These are phyloP conservation scores for Tetrapedia diversipes DNA, from an alignment of 2,888 invertebrate species.

Conservation along the genomic window DNA sequence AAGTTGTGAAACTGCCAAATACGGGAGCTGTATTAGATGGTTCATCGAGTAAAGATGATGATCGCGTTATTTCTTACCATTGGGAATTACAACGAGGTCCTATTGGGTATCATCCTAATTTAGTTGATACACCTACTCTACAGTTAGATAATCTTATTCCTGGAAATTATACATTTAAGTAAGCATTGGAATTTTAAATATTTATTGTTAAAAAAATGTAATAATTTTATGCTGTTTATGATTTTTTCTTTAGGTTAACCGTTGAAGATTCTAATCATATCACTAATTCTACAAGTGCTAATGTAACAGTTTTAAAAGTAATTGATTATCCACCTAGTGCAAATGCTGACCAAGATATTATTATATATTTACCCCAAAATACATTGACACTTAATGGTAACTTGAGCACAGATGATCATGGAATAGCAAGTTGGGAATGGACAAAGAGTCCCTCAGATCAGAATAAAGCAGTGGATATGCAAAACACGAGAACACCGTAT, in stretches of 20 bases:
- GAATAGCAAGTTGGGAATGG: conserved; percentile 98
- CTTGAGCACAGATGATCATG: conserved; percentile 95
- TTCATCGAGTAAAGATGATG: conserved; percentile 91
- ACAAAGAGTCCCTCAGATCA: conserved; percentile 94
- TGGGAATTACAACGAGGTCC: conserved; percentile 97
- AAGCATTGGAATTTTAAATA: conserved; percentile 47
- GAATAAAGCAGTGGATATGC: conserved; percentile 97
- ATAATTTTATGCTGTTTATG: conserved; percentile 1
- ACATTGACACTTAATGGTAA: conserved; percentile 94
- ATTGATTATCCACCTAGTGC: conserved; percentile 98
- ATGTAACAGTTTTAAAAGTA: conserved; percentile 94
- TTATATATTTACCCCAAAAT: conserved; percentile 95
- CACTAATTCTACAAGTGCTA: conserved; percentile 93
- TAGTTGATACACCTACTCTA: conserved; percentile 91
- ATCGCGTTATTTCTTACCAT: conserved; percentile 93
- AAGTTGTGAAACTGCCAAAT: conserved; percentile 94
- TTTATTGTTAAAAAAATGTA: not conserved
- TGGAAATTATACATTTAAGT: conserved; percentile 94
- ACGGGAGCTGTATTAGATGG: conserved; percentile 95
- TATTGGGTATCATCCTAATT: conserved; percentile 90
- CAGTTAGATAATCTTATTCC: conserved; percentile 93
- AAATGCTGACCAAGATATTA: conserved; percentile 95
- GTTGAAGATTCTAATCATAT: conserved; percentile 96
- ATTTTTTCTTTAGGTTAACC: conserved; percentile 86
- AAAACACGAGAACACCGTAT: conserved; percentile 95